A percentile compares a stretch with the other conserved stretches of the same genome.
These are phyloP conservation scores for Harpagoxenus sublaevis DNA, from an alignment of 2,888 invertebrate genomes.

Conservation along the genomic window DNA sequence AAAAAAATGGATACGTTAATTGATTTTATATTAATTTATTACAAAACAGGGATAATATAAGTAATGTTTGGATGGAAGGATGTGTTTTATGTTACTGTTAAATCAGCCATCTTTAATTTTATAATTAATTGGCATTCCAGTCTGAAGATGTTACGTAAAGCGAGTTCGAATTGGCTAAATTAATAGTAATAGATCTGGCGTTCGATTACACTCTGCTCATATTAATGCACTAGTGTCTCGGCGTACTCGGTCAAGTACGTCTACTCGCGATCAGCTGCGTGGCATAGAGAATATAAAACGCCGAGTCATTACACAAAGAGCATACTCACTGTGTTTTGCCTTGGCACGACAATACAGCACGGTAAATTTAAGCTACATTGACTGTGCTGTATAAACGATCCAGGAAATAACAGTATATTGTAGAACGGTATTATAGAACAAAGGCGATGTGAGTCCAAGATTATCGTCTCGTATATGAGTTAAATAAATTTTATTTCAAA, in stretches of 20 bases:
- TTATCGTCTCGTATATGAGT: background rate
- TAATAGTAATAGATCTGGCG: conserved; percentile 72
- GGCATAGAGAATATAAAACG: conserved; percentile 81
- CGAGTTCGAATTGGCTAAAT: conserved; percentile 63
- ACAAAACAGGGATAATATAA: background rate
- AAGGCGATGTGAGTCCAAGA: background rate
- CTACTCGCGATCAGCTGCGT: conserved; percentile 80
- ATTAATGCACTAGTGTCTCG: conserved; percentile 81
- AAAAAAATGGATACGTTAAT: background rate
- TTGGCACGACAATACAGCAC: conserved; percentile 78
- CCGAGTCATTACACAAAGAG: conserved; percentile 85
- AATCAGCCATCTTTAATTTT: conserved; percentile 3
- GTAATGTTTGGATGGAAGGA: background rate
- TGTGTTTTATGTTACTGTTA: background rate
- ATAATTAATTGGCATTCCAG: background rate
- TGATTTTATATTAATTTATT: background rate
- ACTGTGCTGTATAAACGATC: conserved; percentile 40
- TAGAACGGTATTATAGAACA: conserved; percentile 40
- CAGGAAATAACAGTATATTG: conserved; percentile 48
- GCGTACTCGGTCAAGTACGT: conserved; percentile 83
- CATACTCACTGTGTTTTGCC: conserved; percentile 85
- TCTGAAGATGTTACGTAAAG: conserved; percentile 61
- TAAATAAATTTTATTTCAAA: background rate
- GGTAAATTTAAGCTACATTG: conserved; percentile 59
- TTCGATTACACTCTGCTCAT: conserved; percentile 68